Evolutionary conservation across 2,888 invertebrate species (phyloP).

Genomic region (Atethmia centrago): DNA sequence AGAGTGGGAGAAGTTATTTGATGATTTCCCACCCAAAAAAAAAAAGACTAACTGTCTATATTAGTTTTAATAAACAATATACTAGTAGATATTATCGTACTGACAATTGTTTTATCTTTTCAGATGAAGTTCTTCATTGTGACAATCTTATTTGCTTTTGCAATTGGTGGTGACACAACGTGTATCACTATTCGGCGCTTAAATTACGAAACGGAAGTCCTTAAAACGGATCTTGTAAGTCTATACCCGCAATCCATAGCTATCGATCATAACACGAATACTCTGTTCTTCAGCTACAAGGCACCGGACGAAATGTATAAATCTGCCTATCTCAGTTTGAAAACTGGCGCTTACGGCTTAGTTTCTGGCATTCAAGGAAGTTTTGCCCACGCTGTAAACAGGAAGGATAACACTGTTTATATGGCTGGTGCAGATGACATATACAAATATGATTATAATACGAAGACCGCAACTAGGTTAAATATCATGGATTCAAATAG

Average conservation of each 20-base stretch:
- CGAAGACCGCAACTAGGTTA: slow-evolving; percentile 70
- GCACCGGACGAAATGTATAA: slow-evolving; percentile 65
- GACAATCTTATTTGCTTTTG: slow-evolving; percentile 49
- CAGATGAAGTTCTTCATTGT: slow-evolving; percentile 69
- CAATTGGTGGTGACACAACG: slow-evolving; percentile 9
- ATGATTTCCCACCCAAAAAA: no score
- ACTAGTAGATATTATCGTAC: not conserved
- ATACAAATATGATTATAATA: slow-evolving; percentile 75
- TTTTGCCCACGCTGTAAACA: slow-evolving; percentile 80
- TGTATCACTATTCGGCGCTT: slow-evolving; percentile 36
- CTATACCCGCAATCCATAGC: slow-evolving; percentile 82
- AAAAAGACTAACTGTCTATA: not conserved
- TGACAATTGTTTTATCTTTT: slow-evolving; percentile 42
- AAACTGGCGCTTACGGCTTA: slow-evolving; percentile 71
- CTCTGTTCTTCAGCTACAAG: slow-evolving; percentile 80
- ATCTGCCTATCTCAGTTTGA: slow-evolving; percentile 76
- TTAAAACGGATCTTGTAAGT: slow-evolving; percentile 68
- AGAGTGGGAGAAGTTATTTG: no score
- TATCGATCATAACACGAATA: slow-evolving; percentile 80
- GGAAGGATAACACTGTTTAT: slow-evolving; percentile 72
- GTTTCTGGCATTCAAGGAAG: slow-evolving; percentile 76
- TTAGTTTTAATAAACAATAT: not conserved
- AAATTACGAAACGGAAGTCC: slow-evolving; percentile 66
- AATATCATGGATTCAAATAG: slow-evolving; percentile 65
- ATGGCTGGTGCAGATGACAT: slow-evolving; percentile 80